Percentiles rank a stretch among this genome's conserved stretches.
These are phyloP conservation scores for Rhinopomastus cyanomelas DNA, from an alignment of 2,113 vertebrate species.

Conservation along the genomic window DNA sequence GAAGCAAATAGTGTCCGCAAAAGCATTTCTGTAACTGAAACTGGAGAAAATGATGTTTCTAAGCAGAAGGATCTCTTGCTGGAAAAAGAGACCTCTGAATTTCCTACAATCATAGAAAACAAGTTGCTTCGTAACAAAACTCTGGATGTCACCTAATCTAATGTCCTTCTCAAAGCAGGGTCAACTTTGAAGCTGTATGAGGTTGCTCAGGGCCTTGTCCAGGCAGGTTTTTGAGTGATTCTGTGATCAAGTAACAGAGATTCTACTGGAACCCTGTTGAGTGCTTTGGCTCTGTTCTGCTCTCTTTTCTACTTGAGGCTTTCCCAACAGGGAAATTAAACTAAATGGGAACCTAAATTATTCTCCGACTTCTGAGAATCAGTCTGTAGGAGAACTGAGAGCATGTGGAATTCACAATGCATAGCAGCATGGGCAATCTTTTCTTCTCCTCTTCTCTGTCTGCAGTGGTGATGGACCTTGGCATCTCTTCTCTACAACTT, in stretches of 20 bases:
- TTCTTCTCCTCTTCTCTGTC: background rate
- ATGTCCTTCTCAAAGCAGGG: background rate
- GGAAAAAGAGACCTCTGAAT: background rate
- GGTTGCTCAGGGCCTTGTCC: background rate
- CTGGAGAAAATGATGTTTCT: background rate
- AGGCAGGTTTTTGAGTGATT: background rate
- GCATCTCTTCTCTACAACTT: background rate
- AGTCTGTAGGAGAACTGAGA: background rate
- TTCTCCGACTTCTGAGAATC: background rate
- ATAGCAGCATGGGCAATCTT: background rate
- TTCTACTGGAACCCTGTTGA: background rate
- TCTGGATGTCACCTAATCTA: background rate
- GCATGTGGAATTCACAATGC: background rate
- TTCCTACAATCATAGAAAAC: background rate
- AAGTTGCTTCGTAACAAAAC: background rate
- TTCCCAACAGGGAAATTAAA: background rate
- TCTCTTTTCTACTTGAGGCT: background rate
- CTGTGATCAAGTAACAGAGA: background rate
- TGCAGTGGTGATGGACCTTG: slow-evolving; percentile 1
- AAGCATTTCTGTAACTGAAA: background rate
- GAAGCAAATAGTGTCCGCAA: background rate
- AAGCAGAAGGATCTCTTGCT: background rate
- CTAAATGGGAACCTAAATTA: no score
- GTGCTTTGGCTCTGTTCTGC: background rate
- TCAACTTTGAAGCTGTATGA: background rate